These are phyloP conservation scores for Morpho deidamia DNA, from an alignment of 2,888 invertebrate genomes.

Conservation along the genomic window DNA sequence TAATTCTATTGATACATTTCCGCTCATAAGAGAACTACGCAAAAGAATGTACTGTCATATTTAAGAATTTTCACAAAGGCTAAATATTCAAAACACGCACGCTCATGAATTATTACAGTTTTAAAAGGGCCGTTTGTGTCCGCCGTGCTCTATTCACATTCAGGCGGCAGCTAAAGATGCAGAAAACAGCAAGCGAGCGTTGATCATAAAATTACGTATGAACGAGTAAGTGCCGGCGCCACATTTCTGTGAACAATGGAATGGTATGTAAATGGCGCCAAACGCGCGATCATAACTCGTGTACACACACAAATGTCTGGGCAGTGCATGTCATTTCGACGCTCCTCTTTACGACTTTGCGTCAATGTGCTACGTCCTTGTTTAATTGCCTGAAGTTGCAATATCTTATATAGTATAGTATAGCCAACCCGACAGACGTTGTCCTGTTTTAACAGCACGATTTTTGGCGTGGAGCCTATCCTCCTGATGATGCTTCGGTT, in stretches of 20 bases:
- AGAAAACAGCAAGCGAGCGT: conserved; percentile 56
- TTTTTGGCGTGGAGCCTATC: no score
- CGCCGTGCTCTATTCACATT: conserved; percentile 48
- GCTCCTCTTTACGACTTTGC: conserved; percentile 23
- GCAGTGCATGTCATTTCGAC: conserved; percentile 9
- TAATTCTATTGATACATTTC: conserved; percentile 49
- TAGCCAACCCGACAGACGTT: no score
- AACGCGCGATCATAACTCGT: conserved; percentile 57
- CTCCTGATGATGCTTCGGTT: no score
- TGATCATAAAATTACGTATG: conserved; percentile 65
- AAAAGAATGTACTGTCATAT: conserved; percentile 29
- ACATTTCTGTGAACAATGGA: conserved; percentile 73
- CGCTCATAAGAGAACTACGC: conserved; percentile 31
- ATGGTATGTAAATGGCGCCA: conserved; percentile 66
- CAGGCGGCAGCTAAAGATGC: conserved; percentile 44
- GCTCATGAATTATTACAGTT: conserved; percentile 58
- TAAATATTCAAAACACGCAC: conserved; percentile 44
- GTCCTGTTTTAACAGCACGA: no score
- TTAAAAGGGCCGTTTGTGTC: conserved; percentile 40
- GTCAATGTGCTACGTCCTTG: conserved; percentile 5
- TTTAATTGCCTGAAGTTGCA: neutral
- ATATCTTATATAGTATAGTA: neutral
- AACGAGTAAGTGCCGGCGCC: conserved; percentile 65
- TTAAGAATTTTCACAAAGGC: conserved; percentile 33
- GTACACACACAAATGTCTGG: conserved; percentile 39